Conservation (phyloP, 2,797 vertebrate genomes). For the Melanotaenia trifasciata region DNA sequence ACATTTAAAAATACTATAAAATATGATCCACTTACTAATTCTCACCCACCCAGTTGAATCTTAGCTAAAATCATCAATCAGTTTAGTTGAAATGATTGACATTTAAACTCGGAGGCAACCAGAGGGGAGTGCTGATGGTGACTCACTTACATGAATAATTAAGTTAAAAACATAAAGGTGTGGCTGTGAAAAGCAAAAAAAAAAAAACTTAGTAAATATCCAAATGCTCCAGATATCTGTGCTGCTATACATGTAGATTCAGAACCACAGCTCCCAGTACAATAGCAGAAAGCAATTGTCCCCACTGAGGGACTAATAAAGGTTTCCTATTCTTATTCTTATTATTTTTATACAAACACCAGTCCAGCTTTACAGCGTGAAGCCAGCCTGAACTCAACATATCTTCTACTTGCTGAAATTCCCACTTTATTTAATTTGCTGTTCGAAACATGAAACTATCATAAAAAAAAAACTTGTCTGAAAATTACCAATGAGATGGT, state of each 20-base stretch:
- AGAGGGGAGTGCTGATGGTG: neutral
- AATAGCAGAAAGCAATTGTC: too few relatives aligned
- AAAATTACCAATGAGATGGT: too few relatives aligned
- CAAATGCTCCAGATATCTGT: neutral
- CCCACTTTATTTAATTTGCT: too few relatives aligned
- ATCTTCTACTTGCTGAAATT: too few relatives aligned
- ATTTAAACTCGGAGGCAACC: slow-evolving; percentile 5
- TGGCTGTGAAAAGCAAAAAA: slow-evolving; percentile 2
- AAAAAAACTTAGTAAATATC: neutral
- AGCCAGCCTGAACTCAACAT: neutral
- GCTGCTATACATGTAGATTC: neutral
- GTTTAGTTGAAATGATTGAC: neutral
- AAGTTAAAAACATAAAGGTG: neutral
- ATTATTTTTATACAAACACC: neutral
- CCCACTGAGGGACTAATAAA: too few relatives aligned
- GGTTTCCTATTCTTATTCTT: too few relatives aligned
- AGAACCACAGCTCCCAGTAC: neutral
- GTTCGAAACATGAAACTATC: too few relatives aligned
- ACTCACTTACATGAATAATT: slow-evolving; percentile 2
- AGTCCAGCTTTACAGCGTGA: neutral
- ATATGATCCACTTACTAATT: neutral
- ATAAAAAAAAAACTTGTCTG: too few relatives aligned
- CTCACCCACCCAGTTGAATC: neutral
- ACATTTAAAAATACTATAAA: neutral
- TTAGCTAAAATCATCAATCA: neutral